Base-by-base conservation (phyloP, 2,888 invertebrate genomes). In the Thereva unica region DNA sequence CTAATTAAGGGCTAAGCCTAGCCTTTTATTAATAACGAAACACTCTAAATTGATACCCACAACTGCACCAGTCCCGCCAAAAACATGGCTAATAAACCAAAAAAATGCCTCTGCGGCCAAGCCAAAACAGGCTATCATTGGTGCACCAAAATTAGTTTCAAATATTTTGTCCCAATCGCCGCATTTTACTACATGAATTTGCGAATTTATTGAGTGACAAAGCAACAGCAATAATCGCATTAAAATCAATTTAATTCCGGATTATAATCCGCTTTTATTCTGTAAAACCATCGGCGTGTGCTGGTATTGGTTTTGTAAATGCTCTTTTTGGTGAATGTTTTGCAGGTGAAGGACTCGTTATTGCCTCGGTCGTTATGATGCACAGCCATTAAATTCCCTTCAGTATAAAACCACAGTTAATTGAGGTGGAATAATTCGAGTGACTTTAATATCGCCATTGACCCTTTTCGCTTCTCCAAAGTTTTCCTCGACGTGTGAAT, bases 181-280 rank as follows among this genome's bases (percentile, higher is more conserved):
- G 38, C 37, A 53, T n/a, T 6, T 8, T 53, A 9, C 53, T n/a
- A n/a, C 6, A n/a, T 53, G 2, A 53, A 37, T 8, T 35, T 8
- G 10, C 4, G 38, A 53, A 23, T 23, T 23, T 23, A 23, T 23
- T n/a, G 53, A 23, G 10, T 47, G 47, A n/a, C 12, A 47, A n/a
- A 37, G 38, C 37, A 53, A 53, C 37, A 53, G n/a, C 38, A 38
- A 55, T 42, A 55, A 42, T 55, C 23, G 5, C 41, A 55, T 41
- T 41, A 55, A 55, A 42, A 42, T 55, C 41, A 41, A 55, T 55
- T 55, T 55, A 23, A 55, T 42, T 23, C 42, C 10, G n/a, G 41
- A 55, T 42, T 42, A 41, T 55, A 55, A 55, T 55, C 55, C 41
- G 38, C n/a, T 37, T 38, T 4, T 37, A 38, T 12, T 53, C 9